A percentile compares a stretch with the other conserved stretches of the same genome.
Evolutionary conservation across 2,797 vertebrate genomes (phyloP).

Genomic region (Sebastiscus tertius): DNA sequence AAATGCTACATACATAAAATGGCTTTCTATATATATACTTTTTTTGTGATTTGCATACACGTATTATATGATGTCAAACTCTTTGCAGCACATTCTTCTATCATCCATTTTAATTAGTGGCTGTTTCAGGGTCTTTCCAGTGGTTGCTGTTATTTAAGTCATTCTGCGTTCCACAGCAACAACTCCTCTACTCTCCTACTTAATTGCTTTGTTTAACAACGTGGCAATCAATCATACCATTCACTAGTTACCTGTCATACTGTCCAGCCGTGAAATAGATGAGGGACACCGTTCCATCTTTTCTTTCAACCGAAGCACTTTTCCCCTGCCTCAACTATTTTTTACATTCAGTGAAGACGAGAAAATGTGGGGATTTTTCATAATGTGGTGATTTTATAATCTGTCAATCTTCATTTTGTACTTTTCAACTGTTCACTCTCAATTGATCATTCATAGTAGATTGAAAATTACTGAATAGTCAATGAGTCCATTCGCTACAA

Average conservation of each 20-base stretch:
- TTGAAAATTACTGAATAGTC: constrained; percentile 38
- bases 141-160: constrained; percentile 69
- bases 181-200: constrained; percentile 62
- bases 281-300: constrained; percentile 68
- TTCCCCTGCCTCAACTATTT: constrained; percentile 32
- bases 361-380: constrained; percentile 46
- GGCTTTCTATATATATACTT: not conserved
- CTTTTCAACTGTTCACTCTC: constrained; percentile 25
- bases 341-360: constrained; percentile 52
- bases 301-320: constrained; percentile 50
- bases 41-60: constrained; percentile 3
- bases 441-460: constrained; percentile 33
- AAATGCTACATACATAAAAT: constrained; percentile 1
- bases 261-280: constrained; percentile 78
- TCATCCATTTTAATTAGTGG: constrained; percentile 77
- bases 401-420: constrained; percentile 63
- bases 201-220: constrained; percentile 85
- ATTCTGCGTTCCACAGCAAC: constrained; percentile 54
- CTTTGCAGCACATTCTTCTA: constrained; percentile 24
- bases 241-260: constrained; percentile 75
- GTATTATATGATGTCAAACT: constrained; percentile 24
- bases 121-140: constrained; percentile 59
- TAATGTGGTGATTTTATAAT: constrained; percentile 44
- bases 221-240: constrained; percentile 83
- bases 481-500: constrained; percentile 5